Conservation (phyloP, 2,113 vertebrate genomes). For the Apteryx mantelli region DNA sequence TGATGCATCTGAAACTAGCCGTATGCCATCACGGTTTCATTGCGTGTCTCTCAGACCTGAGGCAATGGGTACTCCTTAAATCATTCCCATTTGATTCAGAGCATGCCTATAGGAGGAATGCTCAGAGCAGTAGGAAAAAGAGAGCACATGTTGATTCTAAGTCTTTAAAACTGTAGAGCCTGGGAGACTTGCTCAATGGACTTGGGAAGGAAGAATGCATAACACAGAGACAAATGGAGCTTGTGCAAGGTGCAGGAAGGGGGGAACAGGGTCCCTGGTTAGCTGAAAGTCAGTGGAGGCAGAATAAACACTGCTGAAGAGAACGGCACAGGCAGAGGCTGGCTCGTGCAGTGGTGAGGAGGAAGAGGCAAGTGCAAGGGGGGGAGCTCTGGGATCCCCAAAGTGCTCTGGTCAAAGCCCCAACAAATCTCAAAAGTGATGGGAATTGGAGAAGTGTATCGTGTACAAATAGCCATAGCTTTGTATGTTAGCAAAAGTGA, state of each 20-base stretch:
- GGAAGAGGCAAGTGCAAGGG: fast-evolving
- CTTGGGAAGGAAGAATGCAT: neutral
- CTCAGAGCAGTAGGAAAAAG: neutral
- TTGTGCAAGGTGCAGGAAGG: neutral
- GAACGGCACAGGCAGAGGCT: neutral
- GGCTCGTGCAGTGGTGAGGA: neutral
- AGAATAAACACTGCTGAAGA: neutral
- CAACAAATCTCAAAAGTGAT: neutral
- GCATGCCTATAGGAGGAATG: neutral
- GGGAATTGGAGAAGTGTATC: neutral
- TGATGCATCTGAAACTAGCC: too few relatives aligned
- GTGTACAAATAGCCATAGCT: neutral
- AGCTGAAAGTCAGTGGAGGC: neutral
- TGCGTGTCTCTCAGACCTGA: too few relatives aligned
- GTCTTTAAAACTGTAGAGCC: neutral
- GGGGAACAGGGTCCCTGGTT: neutral
- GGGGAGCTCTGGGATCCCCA: neutral
- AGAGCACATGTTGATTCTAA: neutral
- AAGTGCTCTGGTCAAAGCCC: neutral
- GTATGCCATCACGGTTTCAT: too few relatives aligned
- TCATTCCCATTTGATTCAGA: neutral
- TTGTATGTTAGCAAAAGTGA: neutral
- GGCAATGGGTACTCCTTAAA: neutral
- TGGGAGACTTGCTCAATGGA: neutral
- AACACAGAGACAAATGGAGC: neutral